Percentiles rank a stretch among this genome's conserved stretches.
Conservation (phyloP, 2,113 vertebrate species). For the Picathartes gymnocephalus region DNA sequence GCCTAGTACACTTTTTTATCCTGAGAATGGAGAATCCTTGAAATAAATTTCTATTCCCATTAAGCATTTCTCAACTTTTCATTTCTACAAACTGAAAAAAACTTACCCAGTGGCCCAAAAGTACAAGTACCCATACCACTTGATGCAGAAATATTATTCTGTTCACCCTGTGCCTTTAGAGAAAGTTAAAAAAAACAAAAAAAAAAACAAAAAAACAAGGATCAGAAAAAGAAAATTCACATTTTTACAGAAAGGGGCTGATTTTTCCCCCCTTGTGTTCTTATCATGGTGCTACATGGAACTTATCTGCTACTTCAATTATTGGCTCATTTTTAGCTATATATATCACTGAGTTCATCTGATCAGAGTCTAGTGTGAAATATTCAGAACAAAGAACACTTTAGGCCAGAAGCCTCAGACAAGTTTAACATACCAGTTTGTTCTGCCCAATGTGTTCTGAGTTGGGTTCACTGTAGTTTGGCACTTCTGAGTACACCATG, state of each 20-base stretch:
- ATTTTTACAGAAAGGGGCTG: neutral
- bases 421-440: conserved; percentile 81
- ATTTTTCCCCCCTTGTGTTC: neutral
- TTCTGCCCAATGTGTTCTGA: conserved; percentile 84
- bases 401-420: neutral
- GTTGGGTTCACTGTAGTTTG: conserved; percentile 98
- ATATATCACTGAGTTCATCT: neutral
- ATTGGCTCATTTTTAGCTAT: neutral
- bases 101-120: conserved; percentile 84
- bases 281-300: neutral
- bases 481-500: conserved; percentile 99
- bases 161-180: conserved; percentile 85
- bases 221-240: conserved; percentile 31
- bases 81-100: neutral
- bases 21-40: neutral
- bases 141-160: conserved; percentile 85
- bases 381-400: neutral
- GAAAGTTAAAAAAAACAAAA: neutral
- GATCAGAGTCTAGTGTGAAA: neutral
- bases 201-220: neutral
- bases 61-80: neutral
- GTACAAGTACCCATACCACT: conserved; percentile 87
- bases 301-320: neutral
- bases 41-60: neutral
- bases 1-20: neutral